A percentile compares a stretch with the other conserved stretches of the same genome.
phyloP scores from a whole-genome alignment of 2,888 invertebrate species.

The Agrotis ipsilon region DNA sequence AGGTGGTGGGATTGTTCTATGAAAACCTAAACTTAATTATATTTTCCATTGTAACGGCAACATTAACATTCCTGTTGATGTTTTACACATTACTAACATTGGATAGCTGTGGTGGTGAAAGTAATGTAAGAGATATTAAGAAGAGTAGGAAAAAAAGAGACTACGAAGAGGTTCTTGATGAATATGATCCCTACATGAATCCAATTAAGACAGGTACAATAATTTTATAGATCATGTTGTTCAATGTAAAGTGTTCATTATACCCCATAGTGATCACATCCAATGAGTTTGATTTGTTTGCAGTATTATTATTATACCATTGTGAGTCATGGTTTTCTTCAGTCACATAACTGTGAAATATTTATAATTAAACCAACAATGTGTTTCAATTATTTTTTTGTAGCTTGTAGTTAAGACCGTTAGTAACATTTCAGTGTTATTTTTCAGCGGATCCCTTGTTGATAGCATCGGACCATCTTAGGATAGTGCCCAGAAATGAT shows the following conservation, averaged over 20 bases:
- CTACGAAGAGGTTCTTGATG: conserved; percentile 52
- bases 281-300: background rate
- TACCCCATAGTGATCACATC: background rate
- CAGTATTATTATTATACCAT: conserved; percentile 15
- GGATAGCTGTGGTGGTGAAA: conserved; percentile 63
- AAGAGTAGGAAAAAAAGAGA: conserved; percentile 53
- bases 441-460: conserved; percentile 81
- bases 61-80: conserved; percentile 74
- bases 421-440: conserved; percentile 22
- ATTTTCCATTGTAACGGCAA: conserved; percentile 72
- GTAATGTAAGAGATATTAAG: conserved; percentile 36
- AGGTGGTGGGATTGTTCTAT: conserved; percentile 81
- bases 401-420: background rate
- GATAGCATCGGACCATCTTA: conserved; percentile 84
- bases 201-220: conserved; percentile 57
- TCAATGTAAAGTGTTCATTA: conserved; percentile 3
- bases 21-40: conserved; percentile 74
- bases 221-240: conserved; percentile 19
- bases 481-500: conserved; percentile 90
- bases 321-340: conserved; percentile 41
- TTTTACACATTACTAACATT: conserved; percentile 79
- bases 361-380: conserved; percentile 18
- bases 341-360: background rate
- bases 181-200: conserved; percentile 52
- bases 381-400: conserved; percentile 1